Conservation (phyloP, 2,888 invertebrate genomes). For the Oscheius onirici region DNA sequence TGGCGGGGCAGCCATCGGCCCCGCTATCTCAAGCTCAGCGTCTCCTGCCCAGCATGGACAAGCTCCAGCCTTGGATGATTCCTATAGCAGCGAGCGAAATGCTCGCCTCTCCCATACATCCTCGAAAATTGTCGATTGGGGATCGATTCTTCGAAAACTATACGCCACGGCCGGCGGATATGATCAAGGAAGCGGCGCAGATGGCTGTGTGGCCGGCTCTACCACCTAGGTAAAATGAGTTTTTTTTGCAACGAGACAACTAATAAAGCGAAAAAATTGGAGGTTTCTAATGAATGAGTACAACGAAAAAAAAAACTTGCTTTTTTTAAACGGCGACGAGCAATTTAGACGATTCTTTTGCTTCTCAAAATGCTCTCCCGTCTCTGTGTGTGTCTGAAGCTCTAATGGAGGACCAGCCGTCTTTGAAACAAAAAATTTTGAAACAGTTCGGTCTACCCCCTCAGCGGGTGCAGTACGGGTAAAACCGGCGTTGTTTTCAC, state of each 20-base stretch:
- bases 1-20: slow-evolving; percentile 38
- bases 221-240: slow-evolving; percentile 44
- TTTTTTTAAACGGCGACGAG: background rate
- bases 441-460: no score
- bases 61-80: slow-evolving; percentile 65
- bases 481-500: no score
- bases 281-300: background rate
- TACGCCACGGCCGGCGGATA: slow-evolving; percentile 51
- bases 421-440: no score
- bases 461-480: no score
- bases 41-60: slow-evolving; percentile 50
- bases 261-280: background rate
- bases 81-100: slow-evolving; percentile 56
- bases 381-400: no score
- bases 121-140: slow-evolving; percentile 44
- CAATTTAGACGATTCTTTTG: no score
- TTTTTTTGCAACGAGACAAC: background rate
- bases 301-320: background rate
- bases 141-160: slow-evolving; percentile 53
- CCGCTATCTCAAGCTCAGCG: slow-evolving; percentile 33
- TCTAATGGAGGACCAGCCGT: no score
- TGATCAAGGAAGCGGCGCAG: slow-evolving; percentile 57
- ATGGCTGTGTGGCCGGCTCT: slow-evolving; percentile 62
- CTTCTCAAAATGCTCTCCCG: no score
- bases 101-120: slow-evolving; percentile 58